Evolutionary conservation across 1,140 invertebrate genomes (phyloP).

Genomic region (Drosophila kepulauana): DNA sequence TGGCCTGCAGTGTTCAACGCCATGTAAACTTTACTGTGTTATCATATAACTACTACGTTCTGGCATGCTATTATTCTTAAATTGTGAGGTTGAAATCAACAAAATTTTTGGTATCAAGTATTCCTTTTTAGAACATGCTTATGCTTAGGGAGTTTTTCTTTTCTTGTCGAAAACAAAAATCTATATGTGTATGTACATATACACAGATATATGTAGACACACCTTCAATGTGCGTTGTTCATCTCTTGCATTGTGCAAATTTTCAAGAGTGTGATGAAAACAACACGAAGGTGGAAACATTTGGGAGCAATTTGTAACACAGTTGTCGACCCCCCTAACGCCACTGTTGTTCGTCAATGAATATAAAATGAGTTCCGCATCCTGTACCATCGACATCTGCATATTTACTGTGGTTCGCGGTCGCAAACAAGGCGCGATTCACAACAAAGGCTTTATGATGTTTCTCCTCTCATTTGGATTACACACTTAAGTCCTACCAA

Average conservation of each 20-base stretch:
- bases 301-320: constrained; percentile 33
- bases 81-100: too few species aligned
- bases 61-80: too few species aligned
- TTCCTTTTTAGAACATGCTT: neutral
- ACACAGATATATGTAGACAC: neutral
- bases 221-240: constrained; percentile 16
- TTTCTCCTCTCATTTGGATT: constrained; percentile 24
- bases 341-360: constrained; percentile 51
- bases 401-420: constrained; percentile 17
- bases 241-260: constrained; percentile 20
- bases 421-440: constrained; percentile 38
- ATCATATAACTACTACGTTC: too few species aligned
- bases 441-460: constrained; percentile 42
- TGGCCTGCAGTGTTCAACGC: too few species aligned
- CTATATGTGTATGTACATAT: constrained; percentile 5
- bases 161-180: constrained; percentile 2
- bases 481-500: neutral
- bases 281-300: constrained; percentile 8
- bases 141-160: neutral
- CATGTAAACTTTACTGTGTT: too few species aligned
- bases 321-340: constrained; percentile 1
- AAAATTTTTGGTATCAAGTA: too few species aligned
- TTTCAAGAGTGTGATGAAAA: constrained; percentile 3
- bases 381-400: constrained; percentile 11
- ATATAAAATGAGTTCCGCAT: constrained; percentile 53